phyloP scores from a whole-genome alignment of 2,113 vertebrate genomes.

The Amphilophus citrinellus region DNA sequence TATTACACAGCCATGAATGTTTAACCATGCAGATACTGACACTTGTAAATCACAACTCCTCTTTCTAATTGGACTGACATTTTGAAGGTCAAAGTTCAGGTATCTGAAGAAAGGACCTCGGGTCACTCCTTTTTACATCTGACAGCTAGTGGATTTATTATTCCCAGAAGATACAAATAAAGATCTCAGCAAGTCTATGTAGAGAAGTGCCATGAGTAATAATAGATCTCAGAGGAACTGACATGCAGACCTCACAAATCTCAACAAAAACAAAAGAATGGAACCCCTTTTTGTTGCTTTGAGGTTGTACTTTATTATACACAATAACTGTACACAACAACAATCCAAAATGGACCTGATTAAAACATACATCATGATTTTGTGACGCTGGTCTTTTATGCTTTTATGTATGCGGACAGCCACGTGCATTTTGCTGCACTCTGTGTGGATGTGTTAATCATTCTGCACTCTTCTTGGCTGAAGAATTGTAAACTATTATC shows the following conservation, averaged over 20 bases:
- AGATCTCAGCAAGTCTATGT: neutral
- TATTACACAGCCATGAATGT: constrained; percentile 10
- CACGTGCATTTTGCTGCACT: neutral
- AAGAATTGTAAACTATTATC: neutral
- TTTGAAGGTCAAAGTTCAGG: constrained; percentile 14
- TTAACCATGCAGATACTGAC: neutral
- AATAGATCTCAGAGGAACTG: neutral
- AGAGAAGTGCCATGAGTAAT: neutral
- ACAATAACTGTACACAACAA: neutral
- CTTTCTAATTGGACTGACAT: neutral
- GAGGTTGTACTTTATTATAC: neutral
- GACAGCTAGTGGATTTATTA: neutral
- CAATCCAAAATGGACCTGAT: neutral
- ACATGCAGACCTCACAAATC: neutral
- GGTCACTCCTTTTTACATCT: neutral
- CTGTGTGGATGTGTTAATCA: neutral
- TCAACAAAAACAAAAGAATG: neutral
- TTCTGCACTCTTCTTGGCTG: neutral
- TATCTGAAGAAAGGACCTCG: neutral
- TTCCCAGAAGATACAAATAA: neutral
- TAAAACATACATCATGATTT: neutral
- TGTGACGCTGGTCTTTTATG: neutral
- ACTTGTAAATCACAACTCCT: neutral
- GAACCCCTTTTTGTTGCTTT: neutral
- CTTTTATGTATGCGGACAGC: neutral